A percentile compares a stretch with the other conserved stretches of the same genome.
Conservation (phyloP, 2,888 invertebrate species). For the Leucophenga maculata region DNA sequence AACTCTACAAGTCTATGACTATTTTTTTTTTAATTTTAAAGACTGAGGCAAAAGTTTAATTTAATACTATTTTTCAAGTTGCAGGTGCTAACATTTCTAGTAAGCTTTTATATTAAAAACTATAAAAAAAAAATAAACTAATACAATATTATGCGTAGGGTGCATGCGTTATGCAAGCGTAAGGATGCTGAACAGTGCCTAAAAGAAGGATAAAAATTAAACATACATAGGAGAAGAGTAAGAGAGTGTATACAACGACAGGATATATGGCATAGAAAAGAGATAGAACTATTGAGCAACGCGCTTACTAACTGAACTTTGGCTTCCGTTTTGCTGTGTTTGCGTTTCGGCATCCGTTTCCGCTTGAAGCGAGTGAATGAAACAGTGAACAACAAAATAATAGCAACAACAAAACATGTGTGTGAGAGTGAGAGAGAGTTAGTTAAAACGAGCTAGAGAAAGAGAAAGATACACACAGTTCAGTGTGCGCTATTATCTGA, state of each 20-base stretch:
- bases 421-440: not conserved
- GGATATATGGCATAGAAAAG: not conserved
- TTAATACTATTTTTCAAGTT: too few species aligned
- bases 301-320: constrained; percentile 45
- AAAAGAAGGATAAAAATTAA: not conserved
- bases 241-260: not conserved
- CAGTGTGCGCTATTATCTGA: not conserved
- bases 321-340: constrained; percentile 46
- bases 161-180: not conserved
- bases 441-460: too few species aligned
- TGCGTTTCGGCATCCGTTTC: constrained; percentile 51
- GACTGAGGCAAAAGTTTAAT: too few species aligned
- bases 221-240: not conserved
- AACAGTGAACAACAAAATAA: not conserved
- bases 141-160: not conserved
- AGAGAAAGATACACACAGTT: not conserved
- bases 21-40: too few species aligned
- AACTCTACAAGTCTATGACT: too few species aligned
- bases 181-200: not conserved
- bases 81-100: too few species aligned
- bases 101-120: too few species aligned
- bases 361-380: constrained; percentile 37
- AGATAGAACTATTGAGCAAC: not conserved
- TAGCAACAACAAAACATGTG: not conserved
- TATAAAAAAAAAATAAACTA: too few species aligned